Conservation (phyloP, 1,140 invertebrate genomes). For the Dendroctonus valens region DNA sequence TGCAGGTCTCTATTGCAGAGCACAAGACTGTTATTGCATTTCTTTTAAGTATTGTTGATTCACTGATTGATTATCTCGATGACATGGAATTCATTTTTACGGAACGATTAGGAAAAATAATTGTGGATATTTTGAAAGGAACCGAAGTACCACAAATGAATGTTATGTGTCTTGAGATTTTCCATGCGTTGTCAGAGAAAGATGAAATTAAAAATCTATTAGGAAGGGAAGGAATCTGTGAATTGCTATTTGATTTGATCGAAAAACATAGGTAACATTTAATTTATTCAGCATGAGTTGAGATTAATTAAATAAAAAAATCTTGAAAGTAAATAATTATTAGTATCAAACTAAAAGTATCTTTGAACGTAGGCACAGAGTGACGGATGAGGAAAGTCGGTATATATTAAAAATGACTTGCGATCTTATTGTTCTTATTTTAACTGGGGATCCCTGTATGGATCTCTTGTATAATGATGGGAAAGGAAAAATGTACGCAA, state of each 20-base stretch:
- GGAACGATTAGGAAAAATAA: constrained; percentile 56
- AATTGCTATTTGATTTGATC: constrained; percentile 70
- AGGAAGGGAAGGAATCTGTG: constrained; percentile 71
- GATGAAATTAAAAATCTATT: constrained; percentile 75
- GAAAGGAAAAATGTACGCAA: constrained; percentile 67
- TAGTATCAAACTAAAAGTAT: background rate
- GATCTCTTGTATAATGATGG: constrained; percentile 71
- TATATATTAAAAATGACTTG: constrained; percentile 78
- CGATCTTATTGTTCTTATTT: constrained; percentile 77
- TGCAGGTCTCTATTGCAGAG: constrained; percentile 29
- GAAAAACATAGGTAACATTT: constrained; percentile 63
- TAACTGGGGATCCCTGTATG: constrained; percentile 89
- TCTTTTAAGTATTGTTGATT: constrained; percentile 68
- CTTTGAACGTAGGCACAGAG: constrained; percentile 30
- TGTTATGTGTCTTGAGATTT: constrained; percentile 71
- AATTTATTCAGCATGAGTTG: too few relatives aligned
- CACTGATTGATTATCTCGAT: constrained; percentile 68
- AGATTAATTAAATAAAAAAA: background rate
- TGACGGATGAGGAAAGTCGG: constrained; percentile 67
- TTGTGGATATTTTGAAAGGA: constrained; percentile 61
- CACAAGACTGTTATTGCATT: constrained; percentile 53
- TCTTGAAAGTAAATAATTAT: too few relatives aligned
- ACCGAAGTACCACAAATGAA: constrained; percentile 66
- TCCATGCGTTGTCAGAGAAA: constrained; percentile 73
- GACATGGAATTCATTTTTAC: constrained; percentile 54